Conservation (phyloP, 2,888 invertebrate genomes). For the Drosophila anomalata region DNA sequence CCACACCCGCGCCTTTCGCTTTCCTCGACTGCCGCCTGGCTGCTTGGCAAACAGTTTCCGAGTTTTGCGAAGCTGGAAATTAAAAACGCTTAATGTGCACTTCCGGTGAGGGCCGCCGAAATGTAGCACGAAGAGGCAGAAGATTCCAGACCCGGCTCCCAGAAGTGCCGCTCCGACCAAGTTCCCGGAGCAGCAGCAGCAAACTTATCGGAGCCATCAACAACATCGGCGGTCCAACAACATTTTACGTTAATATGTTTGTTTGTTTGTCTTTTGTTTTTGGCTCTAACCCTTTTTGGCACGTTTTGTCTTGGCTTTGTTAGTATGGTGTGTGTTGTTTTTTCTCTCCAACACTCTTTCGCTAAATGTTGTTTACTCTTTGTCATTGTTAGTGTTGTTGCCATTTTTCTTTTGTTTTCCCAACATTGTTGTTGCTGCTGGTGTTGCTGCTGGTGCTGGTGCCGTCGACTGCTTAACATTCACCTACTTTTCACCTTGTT, state of each 20-base stretch:
- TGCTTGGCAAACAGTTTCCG: slow-evolving; percentile 52
- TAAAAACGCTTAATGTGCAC: slow-evolving; percentile 71
- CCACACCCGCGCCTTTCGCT: slow-evolving; percentile 38
- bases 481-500: slow-evolving; percentile 59
- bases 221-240: slow-evolving; percentile 30
- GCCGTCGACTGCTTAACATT: slow-evolving; percentile 46
- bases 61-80: slow-evolving; percentile 69
- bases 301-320: slow-evolving; percentile 45
- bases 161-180: background rate
- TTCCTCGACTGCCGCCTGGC: slow-evolving; percentile 13
- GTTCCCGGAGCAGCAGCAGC: slow-evolving; percentile 17
- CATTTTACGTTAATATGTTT: slow-evolving; percentile 72
- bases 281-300: slow-evolving; percentile 70
- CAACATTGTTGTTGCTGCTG: slow-evolving; percentile 48
- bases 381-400: slow-evolving; percentile 68
- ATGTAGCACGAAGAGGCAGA: slow-evolving; percentile 7
- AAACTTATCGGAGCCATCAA: slow-evolving; percentile 60
- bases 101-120: slow-evolving; percentile 57
- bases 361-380: slow-evolving; percentile 78
- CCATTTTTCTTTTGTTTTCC: slow-evolving; percentile 64
- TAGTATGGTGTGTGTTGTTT: slow-evolving; percentile 19
- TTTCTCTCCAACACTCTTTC: slow-evolving; percentile 46
- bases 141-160: slow-evolving; percentile 10
- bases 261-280: slow-evolving; percentile 65
- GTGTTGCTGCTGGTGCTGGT: slow-evolving; percentile 24